phyloP scores from a whole-genome alignment of 2,888 invertebrate species.

The Psylliodes chrysocephalus region DNA sequence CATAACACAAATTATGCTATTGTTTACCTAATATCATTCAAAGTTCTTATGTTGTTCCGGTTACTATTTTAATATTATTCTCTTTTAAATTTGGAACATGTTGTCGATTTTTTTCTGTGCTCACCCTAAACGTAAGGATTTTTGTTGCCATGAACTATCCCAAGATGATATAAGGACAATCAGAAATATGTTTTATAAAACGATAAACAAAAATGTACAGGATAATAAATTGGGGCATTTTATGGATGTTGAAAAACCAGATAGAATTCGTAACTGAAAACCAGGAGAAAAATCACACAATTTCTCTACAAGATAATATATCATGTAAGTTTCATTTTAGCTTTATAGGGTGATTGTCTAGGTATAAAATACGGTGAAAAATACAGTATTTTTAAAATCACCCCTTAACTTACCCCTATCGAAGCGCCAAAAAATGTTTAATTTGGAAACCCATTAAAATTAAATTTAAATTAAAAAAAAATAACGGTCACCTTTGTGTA shows the following conservation, averaged over 20 bases:
- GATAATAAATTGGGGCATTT: too few relatives aligned
- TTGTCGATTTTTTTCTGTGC: slow-evolving; percentile 22
- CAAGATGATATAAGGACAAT: slow-evolving; percentile 22
- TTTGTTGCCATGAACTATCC: slow-evolving; percentile 21
- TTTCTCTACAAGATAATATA: slow-evolving; percentile 3
- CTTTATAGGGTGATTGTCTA: too few relatives aligned
- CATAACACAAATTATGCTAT: too few relatives aligned
- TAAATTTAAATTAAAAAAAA: too few relatives aligned
- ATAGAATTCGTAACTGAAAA: slow-evolving; percentile 14
- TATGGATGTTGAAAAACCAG: slow-evolving; percentile 9
- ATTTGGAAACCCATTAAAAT: too few relatives aligned
- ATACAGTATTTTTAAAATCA: too few relatives aligned
- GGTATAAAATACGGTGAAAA: too few relatives aligned
- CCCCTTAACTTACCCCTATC: too few relatives aligned
- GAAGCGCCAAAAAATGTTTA: too few relatives aligned
- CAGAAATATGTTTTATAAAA: slow-evolving; percentile 24
- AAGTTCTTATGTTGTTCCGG: neutral
- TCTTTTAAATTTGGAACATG: slow-evolving; percentile 24
- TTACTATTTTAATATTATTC: neutral
- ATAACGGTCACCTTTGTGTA: too few relatives aligned
- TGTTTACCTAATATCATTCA: too few relatives aligned
- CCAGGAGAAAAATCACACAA: slow-evolving; percentile 17
- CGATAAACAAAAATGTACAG: slow-evolving; percentile 23
- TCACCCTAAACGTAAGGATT: slow-evolving; percentile 27
- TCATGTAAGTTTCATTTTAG: too few relatives aligned